phyloP scores from a whole-genome alignment of 1,140 invertebrate species.

The Orchesella cincta region DNA sequence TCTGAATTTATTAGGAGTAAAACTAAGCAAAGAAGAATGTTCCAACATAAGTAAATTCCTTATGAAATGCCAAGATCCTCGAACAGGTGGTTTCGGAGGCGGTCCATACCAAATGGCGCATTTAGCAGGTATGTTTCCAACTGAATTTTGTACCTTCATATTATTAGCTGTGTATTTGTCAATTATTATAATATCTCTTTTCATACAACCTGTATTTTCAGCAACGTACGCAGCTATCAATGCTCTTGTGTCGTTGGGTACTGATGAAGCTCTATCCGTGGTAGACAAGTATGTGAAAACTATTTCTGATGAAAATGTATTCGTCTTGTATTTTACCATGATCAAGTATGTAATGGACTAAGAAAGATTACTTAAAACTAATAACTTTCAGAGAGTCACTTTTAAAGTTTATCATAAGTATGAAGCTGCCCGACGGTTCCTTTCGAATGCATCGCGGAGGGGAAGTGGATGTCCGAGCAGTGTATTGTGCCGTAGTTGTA shows the following conservation, averaged over 20 bases:
- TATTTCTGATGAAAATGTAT: not conserved
- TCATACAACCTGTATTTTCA: not conserved
- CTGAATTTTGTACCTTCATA: no score
- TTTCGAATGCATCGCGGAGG: slow-evolving; percentile 89
- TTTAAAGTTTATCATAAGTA: slow-evolving; percentile 73
- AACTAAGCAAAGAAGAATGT: slow-evolving; percentile 68
- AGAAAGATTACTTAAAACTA: no score
- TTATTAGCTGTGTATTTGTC: no score
- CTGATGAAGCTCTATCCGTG: slow-evolving; percentile 77
- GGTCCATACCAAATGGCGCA: slow-evolving; percentile 89
- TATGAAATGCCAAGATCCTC: slow-evolving; percentile 56
- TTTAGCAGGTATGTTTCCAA: slow-evolving; percentile 65
- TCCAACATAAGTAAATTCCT: slow-evolving; percentile 71
- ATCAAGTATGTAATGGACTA: not conserved
- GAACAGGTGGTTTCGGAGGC: slow-evolving; percentile 88
- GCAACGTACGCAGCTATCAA: slow-evolving; percentile 96
- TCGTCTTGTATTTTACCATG: no score
- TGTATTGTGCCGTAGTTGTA: slow-evolving; percentile 90
- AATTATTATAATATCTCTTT: no score
- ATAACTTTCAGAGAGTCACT: slow-evolving; percentile 68
- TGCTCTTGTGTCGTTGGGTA: slow-evolving; percentile 85
- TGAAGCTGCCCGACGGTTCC: slow-evolving; percentile 80
- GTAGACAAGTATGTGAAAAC: slow-evolving; percentile 78
- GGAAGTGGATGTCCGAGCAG: slow-evolving; percentile 92
- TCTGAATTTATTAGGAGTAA: slow-evolving; percentile 75